Evolutionary conservation across 1,140 invertebrate genomes (phyloP), one percentile per base, ranked within the genome.

Genomic region (Diprion similis): DNA sequence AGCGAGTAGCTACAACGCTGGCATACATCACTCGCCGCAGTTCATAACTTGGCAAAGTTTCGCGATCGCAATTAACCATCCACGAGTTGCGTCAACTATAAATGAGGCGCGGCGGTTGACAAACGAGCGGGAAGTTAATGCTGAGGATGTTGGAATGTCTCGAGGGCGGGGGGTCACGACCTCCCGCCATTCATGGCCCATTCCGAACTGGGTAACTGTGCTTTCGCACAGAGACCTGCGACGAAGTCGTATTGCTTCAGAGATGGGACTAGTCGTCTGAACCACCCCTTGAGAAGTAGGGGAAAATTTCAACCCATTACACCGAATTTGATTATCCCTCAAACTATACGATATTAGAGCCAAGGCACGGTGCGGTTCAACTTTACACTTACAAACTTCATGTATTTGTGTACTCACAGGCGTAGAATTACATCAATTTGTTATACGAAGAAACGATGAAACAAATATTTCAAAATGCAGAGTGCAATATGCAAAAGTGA

Each of bases 41-140:
- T 59, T 59, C 51, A 59, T 59, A 59, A 59, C 51, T 59, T 59
- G 51, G 51, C 51, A 59, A 59, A 59, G 51, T 59, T 59, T 59
- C 8, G 51, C 51, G 51, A 59, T 59, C 51, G 51, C 51, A 59
- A 59, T 59, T 59, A 59, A 59, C 51, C 51, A 59, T 59, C 51
- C 51, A 59, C 51, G 51, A 59, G 51, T 59, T 59, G 51, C 51
- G 51, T 59, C 51, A 59, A 59, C 51, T 59, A 59, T 59, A 59
- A 59, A 59, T 59, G 51, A 59, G 51, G 51, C 51, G 51, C 51
- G 51, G 51, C 51, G n/a, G 51, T 59, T 59, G 51, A 59, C 51
- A 59, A 59, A 59, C 51, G 51, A 59, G 51, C 51, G 51, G 51
- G 51, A 59, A 59, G 6, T 59, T 59, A 59, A 59, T 59, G 51